Percentiles rank a stretch among this genome's conserved stretches.
Conservation (phyloP, 2,113 vertebrate species). For the Garra rufa region DNA sequence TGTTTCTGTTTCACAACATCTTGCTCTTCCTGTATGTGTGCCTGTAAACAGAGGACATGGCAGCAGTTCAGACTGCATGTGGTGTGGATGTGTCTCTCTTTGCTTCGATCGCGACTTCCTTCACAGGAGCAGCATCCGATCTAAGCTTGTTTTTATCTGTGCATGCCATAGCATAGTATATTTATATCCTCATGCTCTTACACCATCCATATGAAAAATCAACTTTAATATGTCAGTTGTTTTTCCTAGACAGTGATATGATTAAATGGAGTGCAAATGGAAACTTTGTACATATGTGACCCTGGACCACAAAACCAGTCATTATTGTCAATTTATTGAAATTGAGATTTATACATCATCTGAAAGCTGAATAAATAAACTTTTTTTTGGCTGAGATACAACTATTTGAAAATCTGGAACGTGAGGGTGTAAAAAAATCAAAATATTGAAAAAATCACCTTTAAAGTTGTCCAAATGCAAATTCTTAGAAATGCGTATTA, state of each 20-base stretch:
- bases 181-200: not conserved
- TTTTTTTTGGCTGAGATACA: too few relatives aligned
- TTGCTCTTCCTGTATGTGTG: conserved; percentile 19
- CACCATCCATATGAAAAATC: not conserved
- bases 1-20: conserved; percentile 26
- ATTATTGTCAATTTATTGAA: too few relatives aligned
- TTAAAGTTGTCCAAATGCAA: too few relatives aligned
- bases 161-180: not conserved
- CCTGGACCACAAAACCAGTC: too few relatives aligned
- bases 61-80: conserved; percentile 49
- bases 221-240: not conserved
- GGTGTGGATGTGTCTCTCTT: not conserved
- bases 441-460: too few relatives aligned
- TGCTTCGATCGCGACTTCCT: conserved; percentile 15
- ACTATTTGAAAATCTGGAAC: too few relatives aligned
- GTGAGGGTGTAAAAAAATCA: too few relatives aligned
- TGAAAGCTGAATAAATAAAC: too few relatives aligned
- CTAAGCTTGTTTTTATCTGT: conserved; percentile 14
- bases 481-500: too few relatives aligned
- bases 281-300: not conserved
- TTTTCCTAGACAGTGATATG: not conserved
- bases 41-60: conserved; percentile 51
- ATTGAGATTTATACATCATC: too few relatives aligned
- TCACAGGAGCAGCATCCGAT: not conserved
- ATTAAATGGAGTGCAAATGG: not conserved